Evolutionary conservation across 2,888 invertebrate species (phyloP).

Genomic region (Allophyes oxyacanthae): DNA sequence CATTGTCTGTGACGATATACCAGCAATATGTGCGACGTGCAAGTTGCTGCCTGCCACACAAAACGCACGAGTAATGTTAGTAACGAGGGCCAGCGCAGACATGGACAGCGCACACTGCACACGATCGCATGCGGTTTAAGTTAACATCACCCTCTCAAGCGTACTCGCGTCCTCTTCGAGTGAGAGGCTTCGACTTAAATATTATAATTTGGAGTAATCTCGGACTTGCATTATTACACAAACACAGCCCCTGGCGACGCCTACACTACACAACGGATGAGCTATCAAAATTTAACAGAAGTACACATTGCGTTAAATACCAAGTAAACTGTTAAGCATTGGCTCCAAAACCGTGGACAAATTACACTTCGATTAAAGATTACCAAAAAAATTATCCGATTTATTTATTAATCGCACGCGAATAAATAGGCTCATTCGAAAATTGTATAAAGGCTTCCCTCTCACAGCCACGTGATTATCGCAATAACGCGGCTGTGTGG

Average conservation of each 20-base stretch:
- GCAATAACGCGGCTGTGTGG: too few species aligned
- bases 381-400: constrained; percentile 14
- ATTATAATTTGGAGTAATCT: not conserved
- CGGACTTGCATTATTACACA: constrained; percentile 7
- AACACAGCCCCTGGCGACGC: constrained; percentile 30
- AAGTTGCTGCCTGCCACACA: not conserved
- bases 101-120: not conserved
- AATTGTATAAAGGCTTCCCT: constrained; percentile 18
- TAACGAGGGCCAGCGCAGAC: not conserved
- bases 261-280: constrained; percentile 5
- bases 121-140: not conserved
- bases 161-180: not conserved
- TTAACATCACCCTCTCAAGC: not conserved
- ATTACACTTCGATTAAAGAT: constrained; percentile 25
- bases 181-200: not conserved
- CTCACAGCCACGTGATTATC: too few species aligned
- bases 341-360: too few species aligned
- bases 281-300: not conserved
- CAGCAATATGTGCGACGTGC: constrained; percentile 8
- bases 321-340: too few species aligned
- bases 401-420: constrained; percentile 30
- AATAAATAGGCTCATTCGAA: constrained; percentile 12
- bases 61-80: not conserved
- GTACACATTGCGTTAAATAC: not conserved
- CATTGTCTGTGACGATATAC: not conserved